Conservation (phyloP, 2,888 invertebrate species). For the Oxyteleia sp. region DNA sequence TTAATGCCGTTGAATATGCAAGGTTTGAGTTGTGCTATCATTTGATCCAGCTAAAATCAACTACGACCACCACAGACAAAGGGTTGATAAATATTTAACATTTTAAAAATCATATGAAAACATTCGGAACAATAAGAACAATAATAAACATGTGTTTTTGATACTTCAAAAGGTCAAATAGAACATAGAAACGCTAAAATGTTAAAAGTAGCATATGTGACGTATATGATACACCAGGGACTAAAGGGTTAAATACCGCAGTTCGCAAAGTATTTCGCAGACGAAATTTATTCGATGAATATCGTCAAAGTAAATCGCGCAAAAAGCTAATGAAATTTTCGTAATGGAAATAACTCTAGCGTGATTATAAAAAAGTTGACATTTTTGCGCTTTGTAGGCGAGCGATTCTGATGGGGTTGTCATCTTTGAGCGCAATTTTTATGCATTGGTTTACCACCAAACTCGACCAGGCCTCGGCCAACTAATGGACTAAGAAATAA, state of each 20-base stretch:
- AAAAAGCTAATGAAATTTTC: constrained; percentile 41
- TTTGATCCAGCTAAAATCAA: too few species aligned
- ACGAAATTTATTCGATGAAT: constrained; percentile 43
- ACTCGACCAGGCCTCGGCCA: neutral
- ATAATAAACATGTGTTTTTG: too few species aligned
- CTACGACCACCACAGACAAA: too few species aligned
- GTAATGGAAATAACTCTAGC: constrained; percentile 10
- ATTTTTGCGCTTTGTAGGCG: constrained; percentile 2
- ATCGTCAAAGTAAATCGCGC: neutral
- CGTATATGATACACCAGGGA: too few species aligned
- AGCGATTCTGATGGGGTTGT: constrained; percentile 11
- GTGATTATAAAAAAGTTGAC: constrained; percentile 25
- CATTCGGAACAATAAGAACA: too few species aligned
- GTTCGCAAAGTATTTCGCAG: constrained; percentile 39
- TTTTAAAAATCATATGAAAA: too few species aligned
- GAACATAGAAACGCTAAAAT: too few species aligned
- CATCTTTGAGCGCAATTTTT: constrained; percentile 29
- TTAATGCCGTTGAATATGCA: too few species aligned
- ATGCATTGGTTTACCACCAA: constrained; percentile 14
- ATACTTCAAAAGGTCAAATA: too few species aligned
- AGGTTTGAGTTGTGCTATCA: too few species aligned
- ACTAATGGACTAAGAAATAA: constrained; percentile 39
- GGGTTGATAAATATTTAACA: too few species aligned
- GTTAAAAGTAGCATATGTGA: too few species aligned
- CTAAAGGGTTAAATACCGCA: constrained; percentile 32